Conservation (phyloP, 2,888 invertebrate species). For the Seira sanloemensis region DNA sequence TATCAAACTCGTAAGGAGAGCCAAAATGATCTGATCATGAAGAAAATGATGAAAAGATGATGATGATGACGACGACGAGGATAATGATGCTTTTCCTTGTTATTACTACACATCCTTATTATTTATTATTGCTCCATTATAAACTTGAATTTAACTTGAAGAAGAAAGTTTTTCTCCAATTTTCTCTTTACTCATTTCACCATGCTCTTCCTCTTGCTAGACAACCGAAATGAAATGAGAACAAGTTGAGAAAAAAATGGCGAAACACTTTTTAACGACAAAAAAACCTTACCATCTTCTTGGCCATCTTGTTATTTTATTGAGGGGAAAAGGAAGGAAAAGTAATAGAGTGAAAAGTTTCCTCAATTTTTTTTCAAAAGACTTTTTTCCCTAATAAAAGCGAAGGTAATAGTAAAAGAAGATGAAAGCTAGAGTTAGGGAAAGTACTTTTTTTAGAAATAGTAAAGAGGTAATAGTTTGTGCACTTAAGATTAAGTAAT, state of each 20-base stretch:
- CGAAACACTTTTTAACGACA: background rate
- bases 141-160: conserved; percentile 39
- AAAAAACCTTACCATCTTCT: background rate
- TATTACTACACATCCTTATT: conserved; percentile 41
- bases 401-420: conserved; percentile 36
- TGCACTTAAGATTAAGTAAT: conserved; percentile 65
- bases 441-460: background rate
- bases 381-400: conserved; percentile 37
- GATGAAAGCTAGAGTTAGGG: conserved; percentile 42
- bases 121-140: conserved; percentile 47
- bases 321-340: conserved; percentile 26
- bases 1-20: background rate
- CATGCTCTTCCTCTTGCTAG: conserved; percentile 30
- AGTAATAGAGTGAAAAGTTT: conserved; percentile 59
- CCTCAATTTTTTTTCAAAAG: conserved; percentile 35
- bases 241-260: background rate
- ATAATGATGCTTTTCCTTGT: conserved; percentile 49
- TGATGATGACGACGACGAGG: conserved; percentile 7
- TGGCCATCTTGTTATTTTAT: background rate
- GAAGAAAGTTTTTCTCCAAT: conserved; percentile 33
- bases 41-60: background rate
- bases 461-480: conserved; percentile 57
- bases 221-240: background rate
- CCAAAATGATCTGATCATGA: conserved; percentile 13
- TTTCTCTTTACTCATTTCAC: conserved; percentile 1